Evolutionary conservation across 2,797 vertebrate species (phyloP), one percentile per base, ranked within the genome.

Genomic region (Channallabes apus): DNA sequence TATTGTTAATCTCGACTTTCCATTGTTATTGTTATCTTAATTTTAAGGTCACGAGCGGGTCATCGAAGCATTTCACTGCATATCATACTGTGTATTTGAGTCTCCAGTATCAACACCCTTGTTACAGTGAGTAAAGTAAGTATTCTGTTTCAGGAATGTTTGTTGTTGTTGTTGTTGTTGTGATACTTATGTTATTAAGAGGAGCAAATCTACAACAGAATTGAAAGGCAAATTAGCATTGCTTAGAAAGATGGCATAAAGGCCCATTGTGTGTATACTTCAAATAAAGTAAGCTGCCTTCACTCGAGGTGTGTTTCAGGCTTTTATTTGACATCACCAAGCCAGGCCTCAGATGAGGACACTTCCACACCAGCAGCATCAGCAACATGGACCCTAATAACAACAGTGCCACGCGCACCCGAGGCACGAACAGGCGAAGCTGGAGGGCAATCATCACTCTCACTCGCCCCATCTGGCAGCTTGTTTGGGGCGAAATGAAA

Each of bases 361-460:
- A 67, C 7, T 20, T 11, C 41, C 4, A 65, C 61, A 65, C 38
- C 61, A 46, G 61, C 24, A 41, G 22, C 20, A 67, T 80, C 79
- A 51, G 62, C 86, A 89, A 38, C 56, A 72, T 54, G 51, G 69
- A 56, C 46, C 17, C 78, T 80, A 65, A 80, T 80, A 80, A 80
- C 61, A 64, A 64, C 77, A 27, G 9, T 59, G 73, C 56, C 51
- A 69, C 32, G n/a, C 46, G 62, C 38, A 80, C 79, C 79, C 17
- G n/a, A 80, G 62, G 79, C 79, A 80, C 79, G 62, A 54, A 51
- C 79, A 80, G n/a, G 41, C 17, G n/a, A 80, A 27, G 62, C 79
- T 80, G 62, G 62, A 80, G 79, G 79, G 79, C 79, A 67, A 67
- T 80, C 79, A 80, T 80, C 79, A 80, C 79, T 80, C 79, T 80